Evolutionary conservation across 2,113 vertebrate species (phyloP).

Genomic region (Nesoenas mayeri): DNA sequence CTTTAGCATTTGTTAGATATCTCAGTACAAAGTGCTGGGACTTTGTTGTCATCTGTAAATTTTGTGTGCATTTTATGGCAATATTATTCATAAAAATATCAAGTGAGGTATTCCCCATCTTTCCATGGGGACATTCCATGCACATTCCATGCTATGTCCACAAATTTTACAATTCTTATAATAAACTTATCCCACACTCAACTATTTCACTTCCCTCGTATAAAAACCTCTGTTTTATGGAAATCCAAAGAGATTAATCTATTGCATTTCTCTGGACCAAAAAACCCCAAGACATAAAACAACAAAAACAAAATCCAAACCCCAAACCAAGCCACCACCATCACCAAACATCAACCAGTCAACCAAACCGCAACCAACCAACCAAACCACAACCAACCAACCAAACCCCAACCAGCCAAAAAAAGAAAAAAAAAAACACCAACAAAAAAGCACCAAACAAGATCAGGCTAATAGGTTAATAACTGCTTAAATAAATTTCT

Average conservation of each 20-base stretch:
- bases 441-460: neutral
- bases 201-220: neutral
- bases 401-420: no score
- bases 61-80: neutral
- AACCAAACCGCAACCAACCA: no score
- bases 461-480: neutral
- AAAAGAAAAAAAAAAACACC: no score
- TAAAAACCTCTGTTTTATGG: neutral
- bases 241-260: neutral
- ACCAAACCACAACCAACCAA: no score
- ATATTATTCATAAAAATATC: neutral
- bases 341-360: no score
- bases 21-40: neutral
- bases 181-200: neutral
- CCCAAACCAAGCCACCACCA: no score
- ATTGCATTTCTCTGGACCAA: neutral
- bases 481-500: neutral
- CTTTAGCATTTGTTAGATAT: neutral
- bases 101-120: accelerated
- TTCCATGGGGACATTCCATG: no score
- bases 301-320: neutral
- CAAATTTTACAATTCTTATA: neutral
- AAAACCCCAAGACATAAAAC: no score
- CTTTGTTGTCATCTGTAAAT: neutral
- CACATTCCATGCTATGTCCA: neutral